Evolutionary conservation across 2,113 vertebrate species (phyloP).

Genomic region (Parus major): DNA sequence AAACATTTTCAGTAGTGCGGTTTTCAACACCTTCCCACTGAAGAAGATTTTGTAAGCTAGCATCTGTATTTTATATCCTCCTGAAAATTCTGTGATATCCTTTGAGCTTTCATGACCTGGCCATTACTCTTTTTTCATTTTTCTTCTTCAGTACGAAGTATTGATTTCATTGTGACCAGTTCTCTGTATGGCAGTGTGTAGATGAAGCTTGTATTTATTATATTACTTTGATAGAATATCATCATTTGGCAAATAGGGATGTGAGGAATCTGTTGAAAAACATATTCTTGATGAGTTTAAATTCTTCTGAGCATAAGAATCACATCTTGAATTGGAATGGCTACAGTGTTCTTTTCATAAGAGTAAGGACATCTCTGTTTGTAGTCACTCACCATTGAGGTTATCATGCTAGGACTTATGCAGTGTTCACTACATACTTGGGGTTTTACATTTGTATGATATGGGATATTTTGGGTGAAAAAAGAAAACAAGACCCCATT

Average conservation of each 20-base stretch:
- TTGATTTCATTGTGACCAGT: neutral
- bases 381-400: neutral
- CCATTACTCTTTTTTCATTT: neutral
- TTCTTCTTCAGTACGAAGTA: neutral
- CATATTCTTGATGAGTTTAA: neutral
- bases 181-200: neutral
- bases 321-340: neutral
- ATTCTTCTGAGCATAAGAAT: neutral
- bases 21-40: neutral
- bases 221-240: neutral
- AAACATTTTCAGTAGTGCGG: neutral
- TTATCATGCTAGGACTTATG: neutral
- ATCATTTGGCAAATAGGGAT: neutral
- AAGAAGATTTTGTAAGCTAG: neutral
- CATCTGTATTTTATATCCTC: neutral
- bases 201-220: neutral
- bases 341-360: neutral
- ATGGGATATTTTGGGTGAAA: neutral
- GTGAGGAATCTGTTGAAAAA: neutral
- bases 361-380: neutral
- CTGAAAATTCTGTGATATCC: neutral
- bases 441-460: neutral
- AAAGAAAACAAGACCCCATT: neutral
- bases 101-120: neutral
- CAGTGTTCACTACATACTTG: neutral